A percentile compares a stretch with the other conserved stretches of the same genome.
These are phyloP conservation scores for Cyclopterus lumpus DNA, from an alignment of 2,797 vertebrate species.

Conservation along the genomic window DNA sequence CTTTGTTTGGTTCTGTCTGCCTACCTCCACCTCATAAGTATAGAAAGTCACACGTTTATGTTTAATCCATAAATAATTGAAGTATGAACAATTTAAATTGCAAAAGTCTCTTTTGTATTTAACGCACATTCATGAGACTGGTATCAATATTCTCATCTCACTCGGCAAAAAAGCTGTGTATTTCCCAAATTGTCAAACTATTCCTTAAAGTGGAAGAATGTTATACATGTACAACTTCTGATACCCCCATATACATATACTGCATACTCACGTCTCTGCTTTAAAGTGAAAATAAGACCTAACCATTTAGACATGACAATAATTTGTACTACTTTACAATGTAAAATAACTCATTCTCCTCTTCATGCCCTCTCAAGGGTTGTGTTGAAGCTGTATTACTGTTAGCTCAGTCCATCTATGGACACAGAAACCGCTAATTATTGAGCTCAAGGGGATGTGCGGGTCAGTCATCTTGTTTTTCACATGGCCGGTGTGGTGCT, in stretches of 20 bases:
- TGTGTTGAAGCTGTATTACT: slow-evolving; percentile 6
- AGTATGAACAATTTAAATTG: background rate
- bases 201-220: background rate
- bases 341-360: slow-evolving; percentile 34
- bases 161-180: background rate
- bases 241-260: background rate
- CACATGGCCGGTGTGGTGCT: slow-evolving; percentile 43
- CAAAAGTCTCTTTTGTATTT: background rate
- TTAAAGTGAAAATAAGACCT: background rate
- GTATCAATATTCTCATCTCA: background rate
- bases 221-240: background rate
- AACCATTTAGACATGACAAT: background rate
- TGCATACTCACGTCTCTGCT: background rate
- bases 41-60: background rate
- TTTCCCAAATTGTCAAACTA: background rate
- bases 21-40: background rate
- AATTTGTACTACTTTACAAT: slow-evolving; percentile 9
- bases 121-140: too few relatives aligned
- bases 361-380: background rate
- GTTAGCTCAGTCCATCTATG: slow-evolving; percentile 1
- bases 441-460: slow-evolving; percentile 5
- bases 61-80: background rate
- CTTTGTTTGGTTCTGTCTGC: background rate
- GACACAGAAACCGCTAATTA: slow-evolving; percentile 39
- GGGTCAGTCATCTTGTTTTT: slow-evolving; percentile 46